A percentile compares a stretch with the other conserved stretches of the same genome.
These are phyloP conservation scores for Arge pagana DNA, from an alignment of 2,888 invertebrate species.

Conservation along the genomic window DNA sequence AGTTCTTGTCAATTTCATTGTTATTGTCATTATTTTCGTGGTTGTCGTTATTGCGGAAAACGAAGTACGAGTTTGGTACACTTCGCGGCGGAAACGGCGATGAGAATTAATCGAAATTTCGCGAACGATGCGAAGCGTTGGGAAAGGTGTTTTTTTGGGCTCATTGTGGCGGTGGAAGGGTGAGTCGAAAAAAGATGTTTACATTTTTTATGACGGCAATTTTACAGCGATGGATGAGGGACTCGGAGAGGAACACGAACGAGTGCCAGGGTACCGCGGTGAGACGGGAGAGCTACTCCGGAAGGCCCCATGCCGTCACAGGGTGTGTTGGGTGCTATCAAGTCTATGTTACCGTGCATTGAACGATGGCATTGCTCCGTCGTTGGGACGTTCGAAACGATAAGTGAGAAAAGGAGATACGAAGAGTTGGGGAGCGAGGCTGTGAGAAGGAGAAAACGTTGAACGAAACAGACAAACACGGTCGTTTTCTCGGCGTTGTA, in stretches of 20 bases:
- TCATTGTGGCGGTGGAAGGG: no score
- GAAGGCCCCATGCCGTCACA: conserved; percentile 35
- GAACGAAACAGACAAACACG: no score
- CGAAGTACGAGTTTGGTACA: no score
- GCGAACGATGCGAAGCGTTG: no score
- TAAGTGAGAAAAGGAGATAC: conserved; percentile 21
- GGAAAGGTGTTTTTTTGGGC: no score
- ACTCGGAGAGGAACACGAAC: neutral
- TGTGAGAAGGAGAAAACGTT: conserved; percentile 30
- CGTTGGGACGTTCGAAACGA: conserved; percentile 20
- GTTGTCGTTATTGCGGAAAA: no score
- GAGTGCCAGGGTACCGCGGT: conserved; percentile 2
- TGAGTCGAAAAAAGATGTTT: neutral
- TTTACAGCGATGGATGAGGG: conserved; percentile 1
- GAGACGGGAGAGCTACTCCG: conserved; percentile 16
- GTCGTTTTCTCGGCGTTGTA: no score
- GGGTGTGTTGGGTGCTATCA: conserved; percentile 26
- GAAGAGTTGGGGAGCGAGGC: conserved; percentile 24
- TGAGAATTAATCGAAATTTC: no score
- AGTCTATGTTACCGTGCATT: conserved; percentile 20
- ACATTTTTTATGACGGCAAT: neutral
- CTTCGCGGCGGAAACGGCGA: no score
- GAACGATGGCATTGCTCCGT: conserved; percentile 16
- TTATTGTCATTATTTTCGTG: no score
- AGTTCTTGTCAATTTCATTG: no score